Evolutionary conservation across 2,888 invertebrate genomes (phyloP).

Genomic region (Pharmacophagus antenor): DNA sequence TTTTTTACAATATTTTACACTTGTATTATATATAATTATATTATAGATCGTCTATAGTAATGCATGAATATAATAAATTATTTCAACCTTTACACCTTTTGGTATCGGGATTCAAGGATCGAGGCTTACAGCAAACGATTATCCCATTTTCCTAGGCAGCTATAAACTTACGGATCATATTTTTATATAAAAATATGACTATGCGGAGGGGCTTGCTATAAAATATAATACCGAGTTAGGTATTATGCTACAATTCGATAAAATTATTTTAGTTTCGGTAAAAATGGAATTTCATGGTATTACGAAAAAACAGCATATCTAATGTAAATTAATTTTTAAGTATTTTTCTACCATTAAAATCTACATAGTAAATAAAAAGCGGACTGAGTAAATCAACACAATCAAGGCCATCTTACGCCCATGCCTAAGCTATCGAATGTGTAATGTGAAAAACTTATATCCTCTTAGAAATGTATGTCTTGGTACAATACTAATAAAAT

Average conservation of each 20-base stretch:
- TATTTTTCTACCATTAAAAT: too few relatives aligned
- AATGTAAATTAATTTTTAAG: too few relatives aligned
- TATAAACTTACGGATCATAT: conserved; percentile 13
- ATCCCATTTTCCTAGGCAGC: conserved; percentile 13
- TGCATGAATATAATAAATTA: conserved; percentile 21
- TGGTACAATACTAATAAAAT: too few relatives aligned
- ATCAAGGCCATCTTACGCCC: too few relatives aligned
- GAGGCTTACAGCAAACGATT: conserved; percentile 11
- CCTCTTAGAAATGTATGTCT: too few relatives aligned
- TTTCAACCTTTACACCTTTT: conserved; percentile 15
- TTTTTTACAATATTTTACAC: not conserved
- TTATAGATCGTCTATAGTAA: conserved; percentile 8
- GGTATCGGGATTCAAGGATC: not conserved
- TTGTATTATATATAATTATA: not conserved
- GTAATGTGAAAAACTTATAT: too few relatives aligned
- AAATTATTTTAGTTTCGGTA: not conserved
- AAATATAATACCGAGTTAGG: conserved; percentile 1
- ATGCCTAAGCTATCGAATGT: too few relatives aligned
- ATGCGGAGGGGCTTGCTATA: not conserved
- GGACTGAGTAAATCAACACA: too few relatives aligned
- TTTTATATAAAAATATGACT: conserved; percentile 9
- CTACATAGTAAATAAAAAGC: too few relatives aligned
- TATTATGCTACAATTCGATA: not conserved
- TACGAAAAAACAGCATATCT: too few relatives aligned
- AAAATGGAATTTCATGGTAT: too few relatives aligned